Evolutionary conservation across 1,140 invertebrate genomes (phyloP).

Genomic region (Colletes latitarsis): DNA sequence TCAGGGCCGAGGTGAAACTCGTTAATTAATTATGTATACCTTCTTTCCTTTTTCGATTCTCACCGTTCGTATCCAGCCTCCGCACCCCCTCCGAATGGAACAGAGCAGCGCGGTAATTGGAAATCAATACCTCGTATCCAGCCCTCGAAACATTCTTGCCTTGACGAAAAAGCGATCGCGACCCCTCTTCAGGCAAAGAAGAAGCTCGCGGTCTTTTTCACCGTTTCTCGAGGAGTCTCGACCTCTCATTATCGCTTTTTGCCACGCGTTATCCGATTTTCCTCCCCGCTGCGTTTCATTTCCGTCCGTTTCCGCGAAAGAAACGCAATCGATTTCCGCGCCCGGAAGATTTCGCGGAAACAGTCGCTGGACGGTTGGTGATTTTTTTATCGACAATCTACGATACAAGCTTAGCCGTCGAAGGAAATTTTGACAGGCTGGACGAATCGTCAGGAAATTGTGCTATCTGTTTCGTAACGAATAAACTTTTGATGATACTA

Average conservation of each 20-base stretch:
- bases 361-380: background rate
- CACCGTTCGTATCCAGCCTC: background rate
- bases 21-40: slow-evolving; percentile 57
- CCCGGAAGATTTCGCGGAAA: background rate
- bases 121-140: slow-evolving; percentile 47
- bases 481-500: background rate
- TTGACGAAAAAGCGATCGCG: slow-evolving; percentile 46
- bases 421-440: too few species aligned
- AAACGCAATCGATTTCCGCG: background rate
- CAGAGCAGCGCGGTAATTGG: slow-evolving; percentile 39
- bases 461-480: background rate
- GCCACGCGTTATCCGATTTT: background rate
- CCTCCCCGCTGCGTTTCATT: too few species aligned
- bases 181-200: slow-evolving; percentile 28
- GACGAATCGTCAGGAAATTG: background rate
- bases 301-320: too few species aligned
- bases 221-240: background rate
- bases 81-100: background rate
- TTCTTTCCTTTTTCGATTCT: slow-evolving; percentile 22
- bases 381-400: background rate
- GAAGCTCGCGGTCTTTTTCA: background rate
- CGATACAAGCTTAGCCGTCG: too few species aligned
- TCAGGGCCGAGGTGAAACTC: slow-evolving; percentile 11
- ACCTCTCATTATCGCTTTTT: slow-evolving; percentile 33
- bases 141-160: slow-evolving; percentile 49